Evolutionary conservation across 2,797 vertebrate species (phyloP).

Genomic region (Alca torda): DNA sequence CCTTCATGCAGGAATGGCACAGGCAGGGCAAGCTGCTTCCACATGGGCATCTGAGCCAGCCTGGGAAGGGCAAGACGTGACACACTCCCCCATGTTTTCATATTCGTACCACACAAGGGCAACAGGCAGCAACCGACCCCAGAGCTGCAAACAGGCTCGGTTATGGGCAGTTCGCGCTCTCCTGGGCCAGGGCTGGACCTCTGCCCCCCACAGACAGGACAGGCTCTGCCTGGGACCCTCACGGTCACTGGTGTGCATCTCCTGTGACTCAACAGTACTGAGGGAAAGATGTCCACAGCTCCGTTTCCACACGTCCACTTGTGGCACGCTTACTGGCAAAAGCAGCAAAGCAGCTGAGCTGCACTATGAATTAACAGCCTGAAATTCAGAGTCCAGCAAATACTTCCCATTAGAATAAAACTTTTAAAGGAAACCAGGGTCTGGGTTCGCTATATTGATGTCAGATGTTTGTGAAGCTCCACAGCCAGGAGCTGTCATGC

Average conservation of each 20-base stretch:
- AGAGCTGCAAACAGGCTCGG: background rate
- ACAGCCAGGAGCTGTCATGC: background rate
- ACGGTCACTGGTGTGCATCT: background rate
- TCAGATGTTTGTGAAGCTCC: background rate
- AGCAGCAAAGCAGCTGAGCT: background rate
- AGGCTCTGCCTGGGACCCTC: background rate
- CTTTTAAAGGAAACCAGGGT: background rate
- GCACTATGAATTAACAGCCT: background rate
- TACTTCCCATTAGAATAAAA: background rate
- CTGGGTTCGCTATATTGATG: fast-evolving
- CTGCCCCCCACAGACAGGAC: background rate
- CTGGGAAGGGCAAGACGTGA: background rate
- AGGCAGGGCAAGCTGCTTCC: background rate
- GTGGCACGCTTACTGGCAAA: background rate
- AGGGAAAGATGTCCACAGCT: background rate
- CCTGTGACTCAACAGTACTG: background rate
- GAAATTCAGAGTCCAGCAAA: background rate
- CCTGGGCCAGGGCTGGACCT: background rate
- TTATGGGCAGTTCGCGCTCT: background rate
- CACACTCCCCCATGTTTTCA: background rate
- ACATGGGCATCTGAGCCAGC: background rate
- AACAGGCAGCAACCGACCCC: background rate
- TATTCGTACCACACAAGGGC: background rate
- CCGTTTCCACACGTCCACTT: background rate
- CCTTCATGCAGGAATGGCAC: background rate